A percentile compares a stretch with the other conserved stretches of the same genome.
Conservation (phyloP, 2,888 invertebrate genomes). For the Scaptomyza caliginosa region DNA sequence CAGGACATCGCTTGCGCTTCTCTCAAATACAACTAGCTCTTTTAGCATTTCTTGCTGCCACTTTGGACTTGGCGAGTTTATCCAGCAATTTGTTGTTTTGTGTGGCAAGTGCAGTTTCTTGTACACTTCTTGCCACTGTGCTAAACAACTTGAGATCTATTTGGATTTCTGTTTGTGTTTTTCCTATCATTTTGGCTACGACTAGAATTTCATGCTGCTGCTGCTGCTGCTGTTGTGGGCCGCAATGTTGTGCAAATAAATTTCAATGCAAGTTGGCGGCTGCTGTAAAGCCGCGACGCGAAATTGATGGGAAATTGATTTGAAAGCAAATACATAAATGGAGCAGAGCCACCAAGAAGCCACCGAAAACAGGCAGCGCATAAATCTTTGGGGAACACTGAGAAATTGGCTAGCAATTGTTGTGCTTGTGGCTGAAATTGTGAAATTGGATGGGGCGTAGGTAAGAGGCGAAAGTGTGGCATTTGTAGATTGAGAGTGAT, state of each 20-base stretch:
- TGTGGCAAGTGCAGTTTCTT: slow-evolving; percentile 74
- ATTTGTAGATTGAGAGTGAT: too few species aligned
- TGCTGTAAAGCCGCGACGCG: slow-evolving; percentile 54
- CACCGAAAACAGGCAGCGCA: slow-evolving; percentile 51
- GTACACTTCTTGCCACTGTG: slow-evolving; percentile 22
- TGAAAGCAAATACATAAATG: slow-evolving; percentile 79
- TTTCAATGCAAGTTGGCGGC: slow-evolving; percentile 56
- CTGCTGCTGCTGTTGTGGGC: slow-evolving; percentile 16
- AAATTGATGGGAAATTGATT: slow-evolving; percentile 78
- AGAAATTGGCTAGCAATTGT: slow-evolving; percentile 69
- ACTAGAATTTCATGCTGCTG: slow-evolving; percentile 17
- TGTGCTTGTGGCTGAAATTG: slow-evolving; percentile 45
- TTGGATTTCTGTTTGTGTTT: slow-evolving; percentile 45
- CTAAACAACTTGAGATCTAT: slow-evolving; percentile 56
- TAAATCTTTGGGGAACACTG: slow-evolving; percentile 67
- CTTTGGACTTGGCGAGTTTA: slow-evolving; percentile 48
- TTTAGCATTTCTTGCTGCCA: slow-evolving; percentile 26
- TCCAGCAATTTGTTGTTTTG: slow-evolving; percentile 72
- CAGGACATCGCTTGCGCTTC: neutral
- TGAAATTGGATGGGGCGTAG: slow-evolving; percentile 48
- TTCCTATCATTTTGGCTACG: slow-evolving; percentile 51
- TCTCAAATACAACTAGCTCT: slow-evolving; percentile 11
- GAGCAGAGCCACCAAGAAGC: slow-evolving; percentile 59
- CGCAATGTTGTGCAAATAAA: slow-evolving; percentile 68
- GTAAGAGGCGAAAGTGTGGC: neutral